Evolutionary conservation across 2,113 vertebrate genomes (phyloP), one percentile per base, ranked within the genome.

Genomic region (Alosa alosa): DNA sequence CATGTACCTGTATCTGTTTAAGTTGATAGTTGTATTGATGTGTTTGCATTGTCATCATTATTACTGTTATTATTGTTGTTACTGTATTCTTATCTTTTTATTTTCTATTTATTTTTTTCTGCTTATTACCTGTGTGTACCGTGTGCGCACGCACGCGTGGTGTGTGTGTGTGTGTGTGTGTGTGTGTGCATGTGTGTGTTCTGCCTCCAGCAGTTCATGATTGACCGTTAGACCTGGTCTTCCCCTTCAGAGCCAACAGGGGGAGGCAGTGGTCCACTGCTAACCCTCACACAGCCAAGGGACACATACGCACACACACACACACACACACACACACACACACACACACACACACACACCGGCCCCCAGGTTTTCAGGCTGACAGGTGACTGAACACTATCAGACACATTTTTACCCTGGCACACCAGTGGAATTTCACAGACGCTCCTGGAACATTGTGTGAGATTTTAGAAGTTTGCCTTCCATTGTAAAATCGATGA

Each of bases 241-340:
- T 78, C 72, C 72, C 25, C 72, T 8, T 13, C 0, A 39, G 10
- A 52, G 49, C 93, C 95, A 93, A 90, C 87, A 95, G 95, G 94
- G 94, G 95, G 95, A 90, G 93, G 86, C 90, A 94, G 89, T 91
- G 93, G 85, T 93, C 94, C 89, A 89, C 89, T 92, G 10, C 83
- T 83, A 50, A 52, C n/a, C n/a, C 25, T 52, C 17, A 17, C 13
- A 25, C 47, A 17, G 22, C n/a, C 46, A 83, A 10, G 41, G 31
- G 55, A 60, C 11, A 52, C 50, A 64, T 22, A 64, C 64, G 31
- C 64, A 72, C 64, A 31, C 64, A 72, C 64, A 72, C 64, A 31
- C 64, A 72, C 64, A 72, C 25, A 75, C 68, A 75, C 64, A 72
- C 64, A 72, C 64, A 72, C 64, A 72, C n/a, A 72, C 64, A 1